Evolutionary conservation across 1,140 invertebrate species (phyloP).

Genomic region (Zaprionus vittiger): DNA sequence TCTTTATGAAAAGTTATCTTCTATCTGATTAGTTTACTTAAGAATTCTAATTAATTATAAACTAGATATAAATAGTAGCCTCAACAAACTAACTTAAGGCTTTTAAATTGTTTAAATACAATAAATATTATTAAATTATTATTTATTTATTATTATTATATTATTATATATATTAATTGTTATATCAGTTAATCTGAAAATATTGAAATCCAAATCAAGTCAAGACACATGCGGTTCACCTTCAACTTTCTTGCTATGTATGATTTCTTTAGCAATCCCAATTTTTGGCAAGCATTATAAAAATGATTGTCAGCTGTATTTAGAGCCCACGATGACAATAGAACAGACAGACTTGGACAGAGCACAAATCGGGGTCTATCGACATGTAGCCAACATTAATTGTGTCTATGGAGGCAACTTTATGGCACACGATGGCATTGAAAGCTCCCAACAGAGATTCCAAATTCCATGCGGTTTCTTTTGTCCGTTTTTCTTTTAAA

Average conservation of each 20-base stretch:
- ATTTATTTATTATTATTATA: too few relatives aligned
- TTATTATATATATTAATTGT: too few relatives aligned
- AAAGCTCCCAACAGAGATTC: slow-evolving; percentile 19
- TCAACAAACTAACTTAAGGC: too few relatives aligned
- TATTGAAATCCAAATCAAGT: too few relatives aligned
- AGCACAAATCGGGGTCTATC: slow-evolving; percentile 35
- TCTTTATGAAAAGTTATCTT: background rate
- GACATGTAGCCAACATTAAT: background rate
- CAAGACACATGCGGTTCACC: background rate
- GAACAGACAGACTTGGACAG: slow-evolving; percentile 8
- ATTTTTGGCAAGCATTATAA: slow-evolving; percentile 36
- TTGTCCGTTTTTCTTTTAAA: background rate
- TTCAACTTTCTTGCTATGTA: slow-evolving; percentile 14
- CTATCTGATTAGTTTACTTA: too few relatives aligned
- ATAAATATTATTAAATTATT: too few relatives aligned
- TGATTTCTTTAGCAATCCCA: background rate
- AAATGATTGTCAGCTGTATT: slow-evolving; percentile 51
- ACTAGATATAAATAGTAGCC: too few relatives aligned
- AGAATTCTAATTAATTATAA: too few relatives aligned
- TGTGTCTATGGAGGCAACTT: slow-evolving; percentile 2
- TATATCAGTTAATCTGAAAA: too few relatives aligned
- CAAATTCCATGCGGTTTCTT: slow-evolving; percentile 35
- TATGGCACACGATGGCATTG: slow-evolving; percentile 39
- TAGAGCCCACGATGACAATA: slow-evolving; percentile 56
- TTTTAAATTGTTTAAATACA: too few relatives aligned